phyloP scores from a whole-genome alignment of 2,888 invertebrate genomes.

The Erebia epiphron region DNA sequence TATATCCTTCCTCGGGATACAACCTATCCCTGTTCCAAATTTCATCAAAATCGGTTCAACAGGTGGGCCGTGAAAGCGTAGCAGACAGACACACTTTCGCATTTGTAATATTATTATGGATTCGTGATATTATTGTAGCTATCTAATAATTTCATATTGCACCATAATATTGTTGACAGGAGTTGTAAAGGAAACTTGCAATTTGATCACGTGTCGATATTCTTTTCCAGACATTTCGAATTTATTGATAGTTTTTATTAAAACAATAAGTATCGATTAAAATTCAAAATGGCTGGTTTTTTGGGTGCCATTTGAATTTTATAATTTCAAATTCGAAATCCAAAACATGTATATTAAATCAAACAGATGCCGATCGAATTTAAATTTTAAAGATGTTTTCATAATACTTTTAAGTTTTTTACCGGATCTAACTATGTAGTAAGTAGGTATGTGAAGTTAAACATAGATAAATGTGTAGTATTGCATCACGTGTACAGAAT shows the following conservation, averaged over 20 bases:
- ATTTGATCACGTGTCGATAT: background rate
- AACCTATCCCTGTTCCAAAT: no score
- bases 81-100: no score
- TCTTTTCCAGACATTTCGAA: background rate
- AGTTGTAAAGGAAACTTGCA: background rate
- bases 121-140: no score
- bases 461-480: constrained; percentile 12
- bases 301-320: background rate
- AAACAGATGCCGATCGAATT: background rate
- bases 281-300: background rate
- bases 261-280: background rate
- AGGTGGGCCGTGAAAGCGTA: no score
- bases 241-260: background rate
- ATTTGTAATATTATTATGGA: no score
- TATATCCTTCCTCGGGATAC: no score
- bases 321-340: background rate
- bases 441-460: constrained; percentile 10
- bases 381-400: background rate
- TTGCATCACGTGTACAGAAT: constrained; percentile 20
- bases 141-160: no score
- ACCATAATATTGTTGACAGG: no score
- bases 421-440: constrained; percentile 3
- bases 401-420: background rate
- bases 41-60: no score
- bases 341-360: background rate